Conservation (phyloP, 1,140 invertebrate species). For the Temnothorax nylanderi region DNA sequence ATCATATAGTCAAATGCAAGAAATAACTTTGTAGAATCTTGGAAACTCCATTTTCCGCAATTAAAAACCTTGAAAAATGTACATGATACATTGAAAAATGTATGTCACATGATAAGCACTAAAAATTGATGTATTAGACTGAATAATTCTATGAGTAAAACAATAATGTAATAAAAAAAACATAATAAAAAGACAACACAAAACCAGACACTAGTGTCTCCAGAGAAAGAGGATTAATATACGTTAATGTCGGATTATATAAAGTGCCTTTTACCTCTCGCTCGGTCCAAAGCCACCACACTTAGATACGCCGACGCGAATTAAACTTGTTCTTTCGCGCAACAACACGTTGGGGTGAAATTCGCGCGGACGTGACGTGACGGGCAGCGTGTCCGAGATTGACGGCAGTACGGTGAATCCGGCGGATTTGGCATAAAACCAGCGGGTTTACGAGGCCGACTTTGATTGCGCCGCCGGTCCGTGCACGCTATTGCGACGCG, state of each 20-base stretch:
- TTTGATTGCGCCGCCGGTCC: conserved; percentile 49
- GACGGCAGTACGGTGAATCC: conserved; percentile 29
- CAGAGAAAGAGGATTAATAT: background rate
- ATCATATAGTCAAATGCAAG: conserved; percentile 1
- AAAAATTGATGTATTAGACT: background rate
- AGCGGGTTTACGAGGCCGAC: conserved; percentile 57
- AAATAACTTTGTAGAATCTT: background rate
- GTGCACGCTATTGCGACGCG: conserved; percentile 50
- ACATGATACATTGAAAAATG: background rate
- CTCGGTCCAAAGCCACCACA: background rate
- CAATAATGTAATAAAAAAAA: background rate
- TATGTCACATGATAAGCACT: background rate
- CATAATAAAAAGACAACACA: background rate
- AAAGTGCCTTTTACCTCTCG: background rate
- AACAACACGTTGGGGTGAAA: background rate
- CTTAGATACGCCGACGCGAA: background rate
- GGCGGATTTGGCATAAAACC: conserved; percentile 52
- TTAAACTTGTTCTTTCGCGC: conserved; percentile 30
- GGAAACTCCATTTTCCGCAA: background rate
- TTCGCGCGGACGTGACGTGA: conserved; percentile 33
- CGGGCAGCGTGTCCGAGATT: conserved; percentile 39
- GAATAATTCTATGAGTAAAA: background rate
- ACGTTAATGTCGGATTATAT: background rate
- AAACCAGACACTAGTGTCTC: background rate
- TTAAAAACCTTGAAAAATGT: background rate